Base-by-base conservation (phyloP, 1,140 invertebrate species). In the Elymnias hypermnestra region DNA sequence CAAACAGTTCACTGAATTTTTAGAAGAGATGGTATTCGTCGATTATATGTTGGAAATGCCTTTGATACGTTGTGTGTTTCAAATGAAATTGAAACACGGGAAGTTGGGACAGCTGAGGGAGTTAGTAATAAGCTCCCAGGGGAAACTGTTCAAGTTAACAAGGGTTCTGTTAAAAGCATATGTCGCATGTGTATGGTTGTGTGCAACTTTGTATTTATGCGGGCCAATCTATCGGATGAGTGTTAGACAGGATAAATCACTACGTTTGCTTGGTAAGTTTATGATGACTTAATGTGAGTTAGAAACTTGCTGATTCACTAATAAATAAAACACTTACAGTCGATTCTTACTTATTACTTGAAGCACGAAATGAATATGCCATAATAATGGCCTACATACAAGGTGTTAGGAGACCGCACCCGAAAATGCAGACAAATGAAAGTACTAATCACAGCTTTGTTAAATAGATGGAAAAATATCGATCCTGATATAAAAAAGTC, bases 151-250 rank as follows among this genome's bases (percentile, higher is more conserved):
- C 5, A 67, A 62, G 35, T 54, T 71, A 31, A 63, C 60, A 0
- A 63, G 52, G 18, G n/a, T 73, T 28, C 45, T 83, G 15, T 48
- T 83, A 29, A 77, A 62, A 49, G 48, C 43, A 13, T 84, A 81
- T 43, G 54, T 75, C 2, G 44, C 48, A 0, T 64, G 63, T 37
- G 69, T 75, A 2, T 72, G 47, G 46, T 29, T 73, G 15, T 65
- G 60, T 28, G 68, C 63, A 2, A 69, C 63, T 14, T 36, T 83
- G 43, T 82, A 83, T 50, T 45, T 83, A n/a, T 72, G 62, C 35
- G 69, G 55, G 43, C 63, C 76, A 8, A 69, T 84, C 36, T 83
- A 79, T 41, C 35, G 44, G 7, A 82, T 84, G 72, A 21, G 60
- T 26, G 38, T 57, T 8, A 69, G 50, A 5, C 50, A 69, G 31